Conservation (phyloP, 2,113 vertebrate genomes). For the Aplodontia rufa region DNA sequence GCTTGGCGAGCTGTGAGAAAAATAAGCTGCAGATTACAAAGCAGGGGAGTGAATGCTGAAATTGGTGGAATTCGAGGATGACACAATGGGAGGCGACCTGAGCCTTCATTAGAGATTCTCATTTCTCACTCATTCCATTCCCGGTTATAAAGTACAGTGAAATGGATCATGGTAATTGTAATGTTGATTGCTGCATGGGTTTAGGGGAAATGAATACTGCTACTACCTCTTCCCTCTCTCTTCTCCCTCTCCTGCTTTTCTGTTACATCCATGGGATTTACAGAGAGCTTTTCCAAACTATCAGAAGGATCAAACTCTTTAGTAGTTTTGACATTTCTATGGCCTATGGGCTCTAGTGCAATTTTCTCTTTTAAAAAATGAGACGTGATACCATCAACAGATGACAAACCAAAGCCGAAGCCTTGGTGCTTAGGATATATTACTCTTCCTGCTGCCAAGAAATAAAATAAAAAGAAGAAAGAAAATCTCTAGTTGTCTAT, state of each 20-base stretch:
- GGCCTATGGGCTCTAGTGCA: conserved; percentile 54
- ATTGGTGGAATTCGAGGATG: conserved; percentile 30
- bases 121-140: conserved; percentile 69
- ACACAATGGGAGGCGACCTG: conserved; percentile 30
- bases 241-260: not conserved
- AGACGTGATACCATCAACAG: conserved; percentile 51
- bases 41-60: conserved; percentile 9
- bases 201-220: conserved; percentile 68
- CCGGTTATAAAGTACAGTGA: conserved; percentile 73
- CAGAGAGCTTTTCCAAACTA: conserved; percentile 62
- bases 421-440: not conserved
- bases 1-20: conserved; percentile 60
- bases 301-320: conserved; percentile 49
- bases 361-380: conserved; percentile 74
- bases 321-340: conserved; percentile 71
- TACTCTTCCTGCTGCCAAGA: conserved; percentile 6
- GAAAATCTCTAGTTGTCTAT: not conserved
- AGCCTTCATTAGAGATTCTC: conserved; percentile 51
- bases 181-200: conserved; percentile 61
- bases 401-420: conserved; percentile 62
- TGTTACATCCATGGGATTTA: not conserved
- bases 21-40: conserved; percentile 62
- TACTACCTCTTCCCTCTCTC: not conserved
- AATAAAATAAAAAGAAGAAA: not conserved
- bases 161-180: conserved; percentile 76